Evolutionary conservation across 2,888 invertebrate species (phyloP), one percentile per base, ranked within the genome.

Genomic region (Rotaria magnacalcarata): DNA sequence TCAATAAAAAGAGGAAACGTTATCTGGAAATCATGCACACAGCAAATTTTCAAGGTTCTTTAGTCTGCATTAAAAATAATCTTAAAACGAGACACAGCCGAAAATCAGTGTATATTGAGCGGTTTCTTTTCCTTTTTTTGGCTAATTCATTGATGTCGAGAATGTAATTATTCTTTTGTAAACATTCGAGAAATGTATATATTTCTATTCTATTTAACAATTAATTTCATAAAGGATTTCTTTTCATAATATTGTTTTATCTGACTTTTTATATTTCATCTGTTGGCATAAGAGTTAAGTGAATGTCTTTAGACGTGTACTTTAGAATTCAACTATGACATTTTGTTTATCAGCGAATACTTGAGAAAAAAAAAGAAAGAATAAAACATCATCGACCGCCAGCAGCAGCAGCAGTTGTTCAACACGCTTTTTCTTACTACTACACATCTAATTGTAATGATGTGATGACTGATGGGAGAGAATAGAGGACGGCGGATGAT

Each of bases 361-460:
- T 67, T 67, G 67, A 67, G 67, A 41, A 67, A 67, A 34, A 34
- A 27, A 67, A 34, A 41, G 34, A 41, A 67, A 19, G 34, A 67
- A 67, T 16, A 67, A 16, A 34, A 67, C 27, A 67, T 14, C 27
- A 34, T 67, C 67, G 19, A 34, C 67, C 34, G 34, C 67, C 1
- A 6, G 19, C 27, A 34, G 34, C 34, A 67, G 19, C 19, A 67
- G 67, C 67, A 67, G 67, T 67, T 67, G 67, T 67, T 67, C 67
- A 67, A 67, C 67, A 67, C 16, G 34, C 27, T 67, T 34, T 67
- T 67, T 67, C 19, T 34, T 67, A 67, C 34, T 16, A 7, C 34
- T 34, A 67, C 14, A 67, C 67, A 41, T 27, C 34, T 67, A 67
- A 67, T 67, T 67, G 67, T 67, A 67, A 67, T 67, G 67, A 67